Conservation (phyloP, 2,113 vertebrate species). For the Asarcornis scutulata region DNA sequence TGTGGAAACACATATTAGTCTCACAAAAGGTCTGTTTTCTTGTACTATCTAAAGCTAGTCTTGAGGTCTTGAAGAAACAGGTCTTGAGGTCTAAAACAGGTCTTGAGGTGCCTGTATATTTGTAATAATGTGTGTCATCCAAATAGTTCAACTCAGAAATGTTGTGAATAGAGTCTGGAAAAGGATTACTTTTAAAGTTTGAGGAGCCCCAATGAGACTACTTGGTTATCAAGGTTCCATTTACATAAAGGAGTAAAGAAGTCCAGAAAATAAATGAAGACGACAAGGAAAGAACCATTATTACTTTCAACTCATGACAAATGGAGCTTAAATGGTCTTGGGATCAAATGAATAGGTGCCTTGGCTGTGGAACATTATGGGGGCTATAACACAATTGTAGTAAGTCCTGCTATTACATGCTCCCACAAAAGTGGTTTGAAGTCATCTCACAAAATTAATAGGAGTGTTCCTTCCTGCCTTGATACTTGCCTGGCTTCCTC, state of each 20-base stretch:
- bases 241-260: background rate
- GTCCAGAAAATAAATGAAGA: background rate
- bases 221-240: background rate
- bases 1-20: background rate
- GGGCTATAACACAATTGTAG: background rate
- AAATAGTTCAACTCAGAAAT: background rate
- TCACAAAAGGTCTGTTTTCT: background rate
- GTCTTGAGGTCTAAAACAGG: background rate
- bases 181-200: background rate
- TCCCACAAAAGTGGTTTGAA: background rate
- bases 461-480: background rate
- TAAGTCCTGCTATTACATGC: background rate
- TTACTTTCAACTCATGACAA: background rate
- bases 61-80: background rate
- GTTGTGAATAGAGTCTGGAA: background rate
- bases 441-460: background rate
- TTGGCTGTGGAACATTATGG: background rate
- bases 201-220: background rate
- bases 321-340: background rate
- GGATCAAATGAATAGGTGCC: background rate
- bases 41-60: background rate
- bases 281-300: background rate
- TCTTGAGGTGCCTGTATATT: background rate
- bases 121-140: background rate
- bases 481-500: background rate